These are phyloP conservation scores for Athripsodes cinereus DNA, from an alignment of 2,888 invertebrate genomes.

Conservation along the genomic window DNA sequence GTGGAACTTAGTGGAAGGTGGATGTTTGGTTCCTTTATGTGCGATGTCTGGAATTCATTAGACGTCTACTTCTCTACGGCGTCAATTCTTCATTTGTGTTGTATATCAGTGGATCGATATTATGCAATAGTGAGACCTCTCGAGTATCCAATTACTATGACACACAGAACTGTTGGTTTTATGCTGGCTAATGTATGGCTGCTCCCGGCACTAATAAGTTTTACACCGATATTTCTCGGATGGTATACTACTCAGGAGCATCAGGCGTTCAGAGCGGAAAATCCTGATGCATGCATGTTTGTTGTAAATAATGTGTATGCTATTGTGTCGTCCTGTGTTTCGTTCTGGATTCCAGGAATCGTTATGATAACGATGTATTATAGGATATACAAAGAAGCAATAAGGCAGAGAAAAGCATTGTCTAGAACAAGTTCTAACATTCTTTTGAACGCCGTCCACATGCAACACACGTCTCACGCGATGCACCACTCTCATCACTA, in stretches of 20 bases:
- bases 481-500: constrained; percentile 58
- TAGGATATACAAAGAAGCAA: constrained; percentile 76
- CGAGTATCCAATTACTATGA: constrained; percentile 90
- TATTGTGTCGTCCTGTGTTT: constrained; percentile 81
- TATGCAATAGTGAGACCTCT: constrained; percentile 88
- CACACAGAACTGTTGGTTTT: constrained; percentile 69
- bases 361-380: constrained; percentile 92
- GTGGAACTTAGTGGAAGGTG: constrained; percentile 80
- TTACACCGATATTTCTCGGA: constrained; percentile 90
- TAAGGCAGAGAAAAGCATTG: constrained; percentile 73
- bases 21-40: constrained; percentile 86
- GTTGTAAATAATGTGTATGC: constrained; percentile 84
- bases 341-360: constrained; percentile 89
- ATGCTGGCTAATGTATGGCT: constrained; percentile 90
- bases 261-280: constrained; percentile 52
- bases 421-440: constrained; percentile 84
- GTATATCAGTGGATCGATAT: constrained; percentile 89
- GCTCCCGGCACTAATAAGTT: constrained; percentile 86
- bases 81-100: constrained; percentile 88
- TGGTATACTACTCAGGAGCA: constrained; percentile 89
- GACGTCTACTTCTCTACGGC: constrained; percentile 93
- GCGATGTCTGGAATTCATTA: constrained; percentile 90
- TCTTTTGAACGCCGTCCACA: constrained; percentile 76
- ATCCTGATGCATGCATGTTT: constrained; percentile 75
- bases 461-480: constrained; percentile 69